Percentiles rank a stretch among this genome's conserved stretches.
These are phyloP conservation scores for Holacanthella duospinosa DNA, from an alignment of 2,888 invertebrate genomes.

Conservation along the genomic window DNA sequence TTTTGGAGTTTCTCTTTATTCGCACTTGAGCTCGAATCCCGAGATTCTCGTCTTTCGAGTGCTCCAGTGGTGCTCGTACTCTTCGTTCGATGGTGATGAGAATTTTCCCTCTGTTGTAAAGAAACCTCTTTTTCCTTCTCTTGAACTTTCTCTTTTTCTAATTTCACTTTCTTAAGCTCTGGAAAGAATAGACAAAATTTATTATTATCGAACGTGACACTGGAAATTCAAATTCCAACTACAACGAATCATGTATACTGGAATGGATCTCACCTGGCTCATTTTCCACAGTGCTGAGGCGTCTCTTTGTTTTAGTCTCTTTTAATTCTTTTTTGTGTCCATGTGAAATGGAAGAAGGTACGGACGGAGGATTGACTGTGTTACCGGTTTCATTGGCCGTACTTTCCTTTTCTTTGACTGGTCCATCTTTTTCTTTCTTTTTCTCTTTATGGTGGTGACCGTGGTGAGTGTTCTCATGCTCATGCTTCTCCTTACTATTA, in stretches of 20 bases:
- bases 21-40: constrained; percentile 23
- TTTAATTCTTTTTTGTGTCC: constrained; percentile 28
- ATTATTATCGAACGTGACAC: no score
- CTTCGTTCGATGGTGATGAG: background rate
- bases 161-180: constrained; percentile 31
- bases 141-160: constrained; percentile 25
- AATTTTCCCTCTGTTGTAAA: background rate
- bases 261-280: constrained; percentile 12
- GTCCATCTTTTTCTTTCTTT: constrained; percentile 26
- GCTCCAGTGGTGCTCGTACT: background rate
- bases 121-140: constrained; percentile 8
- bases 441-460: constrained; percentile 25
- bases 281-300: constrained; percentile 30
- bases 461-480: constrained; percentile 37
- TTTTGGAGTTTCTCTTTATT: constrained; percentile 8
- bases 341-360: constrained; percentile 26
- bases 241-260: no score
- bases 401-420: constrained; percentile 21
- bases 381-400: constrained; percentile 15
- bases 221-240: background rate
- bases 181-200: no score
- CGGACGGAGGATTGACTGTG: constrained; percentile 10
- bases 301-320: constrained; percentile 27
- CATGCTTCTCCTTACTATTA: constrained; percentile 45
- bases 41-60: constrained; percentile 22